Base-by-base conservation (phyloP, 2,797 vertebrate species). In the Pachyuromys duprasi region DNA sequence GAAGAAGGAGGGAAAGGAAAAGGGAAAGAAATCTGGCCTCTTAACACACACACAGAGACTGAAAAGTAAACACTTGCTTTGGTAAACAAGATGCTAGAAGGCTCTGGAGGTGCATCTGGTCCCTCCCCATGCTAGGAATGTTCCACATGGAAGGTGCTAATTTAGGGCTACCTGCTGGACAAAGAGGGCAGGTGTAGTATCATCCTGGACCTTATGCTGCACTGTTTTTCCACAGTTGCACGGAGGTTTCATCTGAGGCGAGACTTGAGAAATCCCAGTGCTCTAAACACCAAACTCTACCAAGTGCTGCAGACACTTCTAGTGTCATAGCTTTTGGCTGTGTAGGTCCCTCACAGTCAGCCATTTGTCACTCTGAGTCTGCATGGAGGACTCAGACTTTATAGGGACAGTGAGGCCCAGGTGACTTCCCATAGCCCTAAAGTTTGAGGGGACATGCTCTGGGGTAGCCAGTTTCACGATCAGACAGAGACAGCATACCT, bases 401-500 rank as follows among this genome's bases (percentile, higher is more conserved):
- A 9, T 12, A 45, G 28, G 60, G 8, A 14, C 74, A 57, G 14
- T 12, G 62, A 69, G 26, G 78, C 28, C 69, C 0, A 67, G 20
- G 49, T 67, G 78, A 72, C 17, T 91, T 70, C 57, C 28, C 24
- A 28, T 3, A 55, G 62, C n/a, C 26, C 55, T 63, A 83, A 63
- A 39, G 36, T 69, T 89, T 53, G 82, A 78, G 93, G 86, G 86
- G n/a, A 18, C 75, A 28, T 14, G 57, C 90, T 94, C 91, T 57
- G 7, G 86, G 76, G 94, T 78, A 89, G 36, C 86, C 93, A 91
- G 49, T 79, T 81, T 87, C 91, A n/a, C 82, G 79, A 95, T 95
- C 0, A 13, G n/a, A 84, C 63, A 72, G 18, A 90, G 67, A 93
- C 17, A 57, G 69, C 75, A 86, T 89, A 74, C 97, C 92, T n/a